Percentiles rank a stretch among this genome's conserved stretches.
Conservation (phyloP, 1,140 invertebrate genomes). For the Trichogramma pretiosum region DNA sequence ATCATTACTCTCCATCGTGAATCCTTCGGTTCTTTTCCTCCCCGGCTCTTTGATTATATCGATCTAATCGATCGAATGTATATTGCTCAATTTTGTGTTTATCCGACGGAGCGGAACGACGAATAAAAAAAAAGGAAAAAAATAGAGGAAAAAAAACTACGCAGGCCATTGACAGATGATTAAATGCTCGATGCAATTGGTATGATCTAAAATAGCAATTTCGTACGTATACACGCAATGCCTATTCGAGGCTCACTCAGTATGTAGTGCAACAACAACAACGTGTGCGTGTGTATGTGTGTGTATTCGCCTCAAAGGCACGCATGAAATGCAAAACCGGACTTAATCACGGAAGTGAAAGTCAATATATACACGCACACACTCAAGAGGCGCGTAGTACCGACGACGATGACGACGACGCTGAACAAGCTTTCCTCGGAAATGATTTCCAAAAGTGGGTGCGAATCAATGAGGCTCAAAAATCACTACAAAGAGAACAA, state of each 20-base stretch:
- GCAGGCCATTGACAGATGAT: neutral
- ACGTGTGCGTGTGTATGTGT: too few species aligned
- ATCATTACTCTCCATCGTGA: too few species aligned
- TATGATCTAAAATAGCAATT: neutral
- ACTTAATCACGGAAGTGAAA: slow-evolving; percentile 35
- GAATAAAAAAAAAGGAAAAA: too few species aligned
- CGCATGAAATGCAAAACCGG: slow-evolving; percentile 10
- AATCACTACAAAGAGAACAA: too few species aligned
- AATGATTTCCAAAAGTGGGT: slow-evolving; percentile 26
- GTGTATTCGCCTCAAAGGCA: neutral
- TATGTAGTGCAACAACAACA: too few species aligned
- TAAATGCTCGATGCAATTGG: too few species aligned
- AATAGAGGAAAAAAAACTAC: neutral
- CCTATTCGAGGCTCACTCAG: neutral
- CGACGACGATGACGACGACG: too few species aligned
- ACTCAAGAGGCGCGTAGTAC: too few species aligned
- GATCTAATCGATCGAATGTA: neutral
- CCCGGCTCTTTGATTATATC: too few species aligned
- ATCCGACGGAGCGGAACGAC: too few species aligned
- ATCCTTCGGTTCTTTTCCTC: too few species aligned
- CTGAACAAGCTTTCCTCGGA: slow-evolving; percentile 24
- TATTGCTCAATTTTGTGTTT: too few species aligned
- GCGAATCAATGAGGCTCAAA: slow-evolving; percentile 11
- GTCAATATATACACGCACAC: slow-evolving; percentile 25
- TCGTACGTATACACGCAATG: neutral